Evolutionary conservation across 1,140 invertebrate species (phyloP).

Genomic region (Panulirus ornatus): DNA sequence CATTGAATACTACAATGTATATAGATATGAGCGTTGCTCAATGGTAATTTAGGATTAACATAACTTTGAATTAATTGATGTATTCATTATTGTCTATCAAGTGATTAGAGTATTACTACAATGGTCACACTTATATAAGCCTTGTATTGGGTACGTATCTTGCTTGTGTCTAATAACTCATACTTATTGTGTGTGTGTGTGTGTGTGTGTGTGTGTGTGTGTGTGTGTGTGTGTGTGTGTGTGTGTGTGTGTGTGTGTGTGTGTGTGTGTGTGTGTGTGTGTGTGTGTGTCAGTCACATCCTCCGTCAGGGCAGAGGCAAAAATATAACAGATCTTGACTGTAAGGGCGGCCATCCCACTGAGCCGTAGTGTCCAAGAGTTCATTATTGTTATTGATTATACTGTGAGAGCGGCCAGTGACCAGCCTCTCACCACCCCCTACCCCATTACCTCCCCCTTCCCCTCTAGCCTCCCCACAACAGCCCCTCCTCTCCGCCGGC

Average conservation of each 20-base stretch:
- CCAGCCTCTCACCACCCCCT: not conserved
- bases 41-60: too few species aligned
- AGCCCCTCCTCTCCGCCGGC: too few species aligned
- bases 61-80: too few species aligned
- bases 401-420: not conserved
- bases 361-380: not conserved
- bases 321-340: too few species aligned
- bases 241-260: slow-evolving; percentile 25
- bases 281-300: slow-evolving; percentile 10
- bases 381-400: slow-evolving; percentile 39
- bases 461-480: not conserved
- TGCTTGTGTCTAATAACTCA: not conserved
- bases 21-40: too few species aligned
- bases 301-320: too few species aligned
- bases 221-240: not conserved
- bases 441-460: not conserved
- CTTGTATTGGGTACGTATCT: not conserved
- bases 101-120: too few species aligned
- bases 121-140: too few species aligned
- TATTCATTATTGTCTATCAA: too few species aligned
- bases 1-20: too few species aligned
- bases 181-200: too few species aligned
- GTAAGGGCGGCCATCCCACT: too few species aligned
- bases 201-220: not conserved
- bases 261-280: slow-evolving; percentile 20